Evolutionary conservation across 1,140 invertebrate species (phyloP).

Genomic region (Spodoptera litura): DNA sequence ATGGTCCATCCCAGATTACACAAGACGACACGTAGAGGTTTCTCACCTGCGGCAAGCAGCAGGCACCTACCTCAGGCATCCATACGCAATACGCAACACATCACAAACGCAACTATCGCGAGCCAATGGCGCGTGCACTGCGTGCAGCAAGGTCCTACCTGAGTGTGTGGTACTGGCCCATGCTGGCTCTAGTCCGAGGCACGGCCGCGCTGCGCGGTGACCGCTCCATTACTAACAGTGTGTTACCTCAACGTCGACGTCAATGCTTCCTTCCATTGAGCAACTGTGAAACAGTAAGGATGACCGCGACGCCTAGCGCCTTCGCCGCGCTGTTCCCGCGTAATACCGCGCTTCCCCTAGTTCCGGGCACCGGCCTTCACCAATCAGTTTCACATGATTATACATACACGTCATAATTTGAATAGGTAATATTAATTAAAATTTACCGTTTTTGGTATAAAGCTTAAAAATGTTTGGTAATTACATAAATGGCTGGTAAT

Average conservation of each 20-base stretch:
- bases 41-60: background rate
- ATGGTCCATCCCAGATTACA: background rate
- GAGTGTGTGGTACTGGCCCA: slow-evolving; percentile 25
- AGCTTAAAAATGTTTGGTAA: background rate
- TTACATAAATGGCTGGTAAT: background rate
- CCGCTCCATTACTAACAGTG: slow-evolving; percentile 25
- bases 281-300: slow-evolving; percentile 32
- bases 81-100: slow-evolving; percentile 16
- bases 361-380: slow-evolving; percentile 37
- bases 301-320: background rate
- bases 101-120: slow-evolving; percentile 19
- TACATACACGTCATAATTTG: slow-evolving; percentile 37
- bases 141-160: slow-evolving; percentile 21
- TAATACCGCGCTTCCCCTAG: slow-evolving; percentile 39
- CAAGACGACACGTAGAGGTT: background rate
- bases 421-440: slow-evolving; percentile 29
- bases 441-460: background rate
- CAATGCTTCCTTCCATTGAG: slow-evolving; percentile 44
- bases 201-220: slow-evolving; percentile 31
- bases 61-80: slow-evolving; percentile 1
- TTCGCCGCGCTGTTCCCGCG: background rate
- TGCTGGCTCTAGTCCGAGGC: slow-evolving; percentile 27
- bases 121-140: slow-evolving; percentile 10
- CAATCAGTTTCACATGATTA: slow-evolving; percentile 42
- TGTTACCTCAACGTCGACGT: slow-evolving; percentile 6